A percentile compares a stretch with the other conserved stretches of the same genome.
Conservation (phyloP, 1,140 invertebrate genomes). For the Conus ventricosus region DNA sequence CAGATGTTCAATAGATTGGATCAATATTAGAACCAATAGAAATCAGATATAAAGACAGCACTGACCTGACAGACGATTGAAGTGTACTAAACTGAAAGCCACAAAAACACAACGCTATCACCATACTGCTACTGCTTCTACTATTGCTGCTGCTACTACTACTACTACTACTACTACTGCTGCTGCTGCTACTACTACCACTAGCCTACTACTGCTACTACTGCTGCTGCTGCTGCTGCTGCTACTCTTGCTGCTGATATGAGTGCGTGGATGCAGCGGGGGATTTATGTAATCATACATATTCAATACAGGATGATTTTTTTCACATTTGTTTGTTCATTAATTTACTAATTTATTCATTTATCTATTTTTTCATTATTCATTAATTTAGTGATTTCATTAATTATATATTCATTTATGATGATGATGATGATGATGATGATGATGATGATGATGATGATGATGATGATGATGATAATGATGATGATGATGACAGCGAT, state of each 20-base stretch:
- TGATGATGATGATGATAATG: conserved; percentile 38
- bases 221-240: conserved; percentile 27
- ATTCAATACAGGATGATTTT: no score
- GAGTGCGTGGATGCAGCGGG: neutral
- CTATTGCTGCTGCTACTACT: conserved; percentile 1
- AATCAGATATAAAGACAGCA: conserved; percentile 34
- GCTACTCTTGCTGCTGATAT: conserved; percentile 15
- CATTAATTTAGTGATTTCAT: no score
- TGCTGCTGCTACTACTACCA: neutral
- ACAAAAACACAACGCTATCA: conserved; percentile 22
- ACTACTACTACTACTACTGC: neutral
- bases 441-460: conserved; percentile 38
- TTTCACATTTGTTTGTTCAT: no score
- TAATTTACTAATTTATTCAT: neutral
- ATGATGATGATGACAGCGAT: conserved; percentile 35
- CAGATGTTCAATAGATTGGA: no score
- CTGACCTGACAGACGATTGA: conserved; percentile 28
- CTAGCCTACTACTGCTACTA: neutral
- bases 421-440: neutral
- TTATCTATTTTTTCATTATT: no score
- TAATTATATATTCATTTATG: neutral
- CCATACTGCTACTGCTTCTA: no score
- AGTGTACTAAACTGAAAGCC: conserved; percentile 23
- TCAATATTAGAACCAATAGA: no score
- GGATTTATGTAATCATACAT: no score